Percentiles rank a stretch among this genome's conserved stretches.
phyloP scores from a whole-genome alignment of 53 echinoderm and acorn worm genomes.

The Stichopus horrens region DNA sequence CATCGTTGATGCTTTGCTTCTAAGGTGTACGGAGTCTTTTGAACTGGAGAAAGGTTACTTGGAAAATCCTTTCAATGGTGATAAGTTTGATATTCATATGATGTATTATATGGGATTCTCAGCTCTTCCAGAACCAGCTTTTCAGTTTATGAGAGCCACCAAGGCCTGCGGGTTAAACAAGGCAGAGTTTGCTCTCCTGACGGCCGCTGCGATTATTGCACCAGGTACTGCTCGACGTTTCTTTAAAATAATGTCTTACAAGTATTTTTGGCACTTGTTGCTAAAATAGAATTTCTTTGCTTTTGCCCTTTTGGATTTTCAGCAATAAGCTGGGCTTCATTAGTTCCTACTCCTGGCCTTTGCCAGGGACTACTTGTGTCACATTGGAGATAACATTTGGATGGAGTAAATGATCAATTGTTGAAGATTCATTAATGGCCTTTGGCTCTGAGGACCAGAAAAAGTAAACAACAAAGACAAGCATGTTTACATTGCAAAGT shows the following conservation, averaged over 20 bases:
- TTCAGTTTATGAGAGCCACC: conserved; percentile 93
- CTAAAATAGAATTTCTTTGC: too few species aligned
- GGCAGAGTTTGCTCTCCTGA: conserved; percentile 89
- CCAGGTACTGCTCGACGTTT: conserved; percentile 66
- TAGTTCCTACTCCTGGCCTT: too few species aligned
- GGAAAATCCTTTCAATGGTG: conserved; percentile 87
- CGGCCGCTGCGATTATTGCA: conserved; percentile 84
- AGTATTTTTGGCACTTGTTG: too few species aligned
- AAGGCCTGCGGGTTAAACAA: conserved; percentile 83
- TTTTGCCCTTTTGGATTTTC: too few species aligned
- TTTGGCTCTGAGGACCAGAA: too few species aligned
- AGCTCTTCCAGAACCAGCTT: conserved; percentile 83
- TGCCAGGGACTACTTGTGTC: too few species aligned
- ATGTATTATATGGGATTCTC: conserved; percentile 93
- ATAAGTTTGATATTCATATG: conserved; percentile 89
- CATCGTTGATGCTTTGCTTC: conserved; percentile 82
- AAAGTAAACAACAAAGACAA: too few species aligned
- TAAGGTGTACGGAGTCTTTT: conserved; percentile 87
- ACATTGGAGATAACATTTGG: too few species aligned
- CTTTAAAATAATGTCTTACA: background rate
- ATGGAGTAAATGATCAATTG: too few species aligned
- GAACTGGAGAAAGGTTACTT: conserved; percentile 79
- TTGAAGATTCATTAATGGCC: too few species aligned
- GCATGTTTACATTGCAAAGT: too few species aligned
- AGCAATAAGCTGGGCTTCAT: too few species aligned